Conservation (phyloP, 2,113 vertebrate genomes). For the Herpetotheres cachinnans region DNA sequence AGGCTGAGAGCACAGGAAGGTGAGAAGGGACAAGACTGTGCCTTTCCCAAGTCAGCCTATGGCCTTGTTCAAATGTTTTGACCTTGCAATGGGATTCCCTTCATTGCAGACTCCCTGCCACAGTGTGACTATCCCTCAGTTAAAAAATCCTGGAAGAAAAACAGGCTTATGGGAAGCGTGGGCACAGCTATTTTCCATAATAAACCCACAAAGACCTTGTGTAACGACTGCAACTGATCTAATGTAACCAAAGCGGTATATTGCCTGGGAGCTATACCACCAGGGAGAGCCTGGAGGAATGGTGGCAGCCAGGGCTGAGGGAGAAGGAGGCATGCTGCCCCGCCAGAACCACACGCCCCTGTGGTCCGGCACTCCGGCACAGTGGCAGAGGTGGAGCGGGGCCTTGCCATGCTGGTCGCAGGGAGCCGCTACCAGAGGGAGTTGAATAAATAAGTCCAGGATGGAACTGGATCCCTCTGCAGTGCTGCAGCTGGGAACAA, state of each 20-base stretch:
- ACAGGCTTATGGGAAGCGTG: neutral
- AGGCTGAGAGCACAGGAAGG: neutral
- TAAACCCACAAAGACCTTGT: neutral
- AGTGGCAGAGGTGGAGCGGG: neutral
- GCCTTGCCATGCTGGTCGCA: neutral
- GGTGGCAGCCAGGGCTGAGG: neutral
- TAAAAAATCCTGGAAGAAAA: neutral
- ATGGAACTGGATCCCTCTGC: neutral
- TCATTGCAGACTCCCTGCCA: neutral
- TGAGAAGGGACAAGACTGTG: neutral
- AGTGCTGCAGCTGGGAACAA: neutral
- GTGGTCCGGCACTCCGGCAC: accelerated
- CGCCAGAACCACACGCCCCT: neutral
- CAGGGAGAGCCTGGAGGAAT: neutral
- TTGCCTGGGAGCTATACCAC: neutral
- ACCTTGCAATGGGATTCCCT: neutral
- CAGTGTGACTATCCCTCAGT: neutral
- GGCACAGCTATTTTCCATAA: neutral
- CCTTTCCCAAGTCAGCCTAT: neutral
- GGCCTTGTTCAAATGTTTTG: neutral
- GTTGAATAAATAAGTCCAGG: neutral
- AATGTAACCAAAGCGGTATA: neutral
- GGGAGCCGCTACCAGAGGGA: neutral
- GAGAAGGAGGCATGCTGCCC: too few species aligned
- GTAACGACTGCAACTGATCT: neutral